Evolutionary conservation across 2,113 vertebrate species (phyloP), one percentile per base, ranked within the genome.

Genomic region (Centropus bengalensis): DNA sequence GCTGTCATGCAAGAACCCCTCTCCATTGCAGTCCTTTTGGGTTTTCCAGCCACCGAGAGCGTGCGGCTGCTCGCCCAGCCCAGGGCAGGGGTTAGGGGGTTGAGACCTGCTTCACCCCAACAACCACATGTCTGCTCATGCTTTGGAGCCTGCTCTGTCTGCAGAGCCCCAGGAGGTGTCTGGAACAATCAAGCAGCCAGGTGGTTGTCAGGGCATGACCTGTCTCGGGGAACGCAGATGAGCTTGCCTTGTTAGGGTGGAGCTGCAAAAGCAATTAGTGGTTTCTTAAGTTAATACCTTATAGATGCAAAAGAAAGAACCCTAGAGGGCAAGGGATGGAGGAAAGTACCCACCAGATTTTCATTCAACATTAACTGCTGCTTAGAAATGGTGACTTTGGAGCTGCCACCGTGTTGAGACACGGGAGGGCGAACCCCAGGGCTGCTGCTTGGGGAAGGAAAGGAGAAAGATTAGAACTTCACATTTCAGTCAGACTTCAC

Each of bases 241-340:
- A 70, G 55, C 36, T 86, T 74, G 55, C 59, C 76, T 91, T 24
- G 8, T 45, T 80, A 88, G 76, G 92, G 88, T 88, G 76, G 90
- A 91, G 85, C 76, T 83, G 68, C 33, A 68, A 58, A n/a, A 81
- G 38, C 87, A 93, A 83, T 80, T 71, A 91, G 81, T 64, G 4
- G 38, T 60, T 88, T 80, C 28, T 94, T 70, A 69, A 3, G 30
- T 28, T 86, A 59, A 91, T 73, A 70, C 22, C 44, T 91, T 51
- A 36, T 0, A 44, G 70, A 54, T 33, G 51, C 19, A 56, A 70
- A 85, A 85, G 56, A 92, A 94, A 89, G 42, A 47, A 77, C 12
- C 38, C 94, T 26, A 81, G 79, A 91, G 82, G 88, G 75, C 68
- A 95, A 83, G 28, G 33, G 42, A 54, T 45, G n/a, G 79, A 80